A percentile compares a stretch with the other conserved stretches of the same genome.
Conservation (phyloP, 2,888 invertebrate genomes). For the Tortricodes alternella region DNA sequence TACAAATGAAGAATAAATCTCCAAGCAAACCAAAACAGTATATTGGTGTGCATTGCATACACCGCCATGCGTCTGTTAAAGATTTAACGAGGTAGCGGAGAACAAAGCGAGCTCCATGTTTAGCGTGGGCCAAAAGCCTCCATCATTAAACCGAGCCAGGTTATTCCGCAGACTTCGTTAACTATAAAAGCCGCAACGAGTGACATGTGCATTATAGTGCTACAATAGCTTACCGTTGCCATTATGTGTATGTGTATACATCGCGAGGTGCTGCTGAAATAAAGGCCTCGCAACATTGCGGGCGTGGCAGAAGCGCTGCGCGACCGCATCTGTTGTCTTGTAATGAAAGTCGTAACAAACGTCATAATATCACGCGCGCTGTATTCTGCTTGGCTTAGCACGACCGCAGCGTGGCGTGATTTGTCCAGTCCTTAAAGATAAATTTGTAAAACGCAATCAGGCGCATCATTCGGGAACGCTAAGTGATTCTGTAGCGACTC, state of each 20-base stretch:
- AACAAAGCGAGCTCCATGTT: slow-evolving; percentile 65
- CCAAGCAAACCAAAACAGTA: not conserved
- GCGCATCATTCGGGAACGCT: too few relatives aligned
- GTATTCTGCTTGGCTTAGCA: too few relatives aligned
- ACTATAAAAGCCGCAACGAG: slow-evolving; percentile 40
- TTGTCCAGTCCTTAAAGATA: too few relatives aligned
- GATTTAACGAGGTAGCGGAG: slow-evolving; percentile 68
- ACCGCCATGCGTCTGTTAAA: slow-evolving; percentile 38
- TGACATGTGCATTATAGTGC: not conserved
- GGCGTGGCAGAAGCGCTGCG: too few relatives aligned
- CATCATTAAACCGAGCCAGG: slow-evolving; percentile 30
- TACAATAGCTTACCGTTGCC: not conserved
- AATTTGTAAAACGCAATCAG: too few relatives aligned
- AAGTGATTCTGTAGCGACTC: too few relatives aligned
- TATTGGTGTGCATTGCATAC: not conserved
- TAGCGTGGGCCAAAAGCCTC: slow-evolving; percentile 41
- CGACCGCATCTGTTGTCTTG: too few relatives aligned
- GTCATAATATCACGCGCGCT: too few relatives aligned
- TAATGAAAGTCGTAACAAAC: too few relatives aligned
- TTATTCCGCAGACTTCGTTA: slow-evolving; percentile 54
- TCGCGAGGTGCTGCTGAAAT: not conserved
- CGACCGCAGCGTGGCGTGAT: too few relatives aligned
- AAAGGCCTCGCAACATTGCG: too few relatives aligned
- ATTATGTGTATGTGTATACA: not conserved
- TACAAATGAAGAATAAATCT: not conserved